These are phyloP conservation scores for Phaethornis superciliosus DNA, from an alignment of 2,113 vertebrate species.

Conservation along the genomic window DNA sequence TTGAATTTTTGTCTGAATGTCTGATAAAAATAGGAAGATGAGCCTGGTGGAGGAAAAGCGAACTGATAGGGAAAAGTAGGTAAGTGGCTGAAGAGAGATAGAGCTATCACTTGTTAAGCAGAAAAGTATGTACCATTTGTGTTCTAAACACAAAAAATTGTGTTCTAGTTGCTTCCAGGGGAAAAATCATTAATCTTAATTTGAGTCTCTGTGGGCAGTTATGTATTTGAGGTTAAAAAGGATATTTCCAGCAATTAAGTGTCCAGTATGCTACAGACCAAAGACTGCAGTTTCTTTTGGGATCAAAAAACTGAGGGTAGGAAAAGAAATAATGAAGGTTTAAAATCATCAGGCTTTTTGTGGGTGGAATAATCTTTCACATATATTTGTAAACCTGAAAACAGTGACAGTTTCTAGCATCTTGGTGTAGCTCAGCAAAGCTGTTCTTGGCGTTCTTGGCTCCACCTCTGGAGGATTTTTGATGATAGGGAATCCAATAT, in stretches of 20 bases:
- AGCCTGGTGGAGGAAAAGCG: neutral
- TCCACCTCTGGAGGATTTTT: neutral
- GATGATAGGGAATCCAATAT: neutral
- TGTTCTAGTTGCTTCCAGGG: neutral
- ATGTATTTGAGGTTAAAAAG: neutral
- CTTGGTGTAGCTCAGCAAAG: neutral
- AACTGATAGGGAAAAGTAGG: neutral
- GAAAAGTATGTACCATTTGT: neutral
- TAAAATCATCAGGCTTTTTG: neutral
- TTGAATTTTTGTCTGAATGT: neutral
- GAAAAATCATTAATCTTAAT: neutral
- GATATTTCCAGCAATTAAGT: neutral
- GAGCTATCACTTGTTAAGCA: neutral
- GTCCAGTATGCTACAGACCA: neutral
- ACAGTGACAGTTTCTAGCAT: neutral
- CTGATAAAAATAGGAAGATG: neutral
- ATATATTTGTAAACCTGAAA: neutral
- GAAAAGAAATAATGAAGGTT: neutral
- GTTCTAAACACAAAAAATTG: no score
- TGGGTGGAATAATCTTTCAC: neutral
- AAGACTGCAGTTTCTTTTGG: neutral
- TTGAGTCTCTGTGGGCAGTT: neutral
- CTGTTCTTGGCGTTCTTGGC: neutral
- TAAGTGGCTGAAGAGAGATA: neutral
- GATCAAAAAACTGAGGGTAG: neutral